Conservation (phyloP, 2,113 vertebrate species). For the Oreochromis spilurus region DNA sequence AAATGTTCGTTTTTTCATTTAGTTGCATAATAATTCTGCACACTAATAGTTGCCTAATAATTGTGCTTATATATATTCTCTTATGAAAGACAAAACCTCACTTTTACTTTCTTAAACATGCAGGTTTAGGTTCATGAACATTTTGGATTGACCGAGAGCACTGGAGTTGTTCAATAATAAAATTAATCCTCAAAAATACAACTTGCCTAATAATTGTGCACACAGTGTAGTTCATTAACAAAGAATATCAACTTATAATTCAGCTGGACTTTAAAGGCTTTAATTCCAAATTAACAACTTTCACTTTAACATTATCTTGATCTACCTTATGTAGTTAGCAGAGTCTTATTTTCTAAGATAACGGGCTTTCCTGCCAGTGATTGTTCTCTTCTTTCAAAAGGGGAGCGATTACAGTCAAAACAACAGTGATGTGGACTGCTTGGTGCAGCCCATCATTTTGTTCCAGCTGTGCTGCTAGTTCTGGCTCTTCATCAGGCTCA, state of each 20-base stretch:
- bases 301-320: background rate
- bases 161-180: background rate
- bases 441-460: background rate
- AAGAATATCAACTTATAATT: background rate
- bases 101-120: background rate
- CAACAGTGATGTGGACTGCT: background rate
- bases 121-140: background rate
- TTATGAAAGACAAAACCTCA: background rate
- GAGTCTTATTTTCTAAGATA: background rate
- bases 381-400: background rate
- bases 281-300: background rate
- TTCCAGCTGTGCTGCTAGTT: conserved; percentile 68
- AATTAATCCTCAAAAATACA: background rate
- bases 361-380: background rate
- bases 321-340: background rate
- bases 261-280: background rate
- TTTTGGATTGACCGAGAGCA: background rate
- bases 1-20: background rate
- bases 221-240: background rate
- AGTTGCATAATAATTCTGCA: background rate
- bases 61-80: background rate
- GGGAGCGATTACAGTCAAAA: background rate
- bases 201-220: background rate
- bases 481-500: conserved; percentile 88
- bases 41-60: background rate